A percentile compares a stretch with the other conserved stretches of the same genome.
Conservation (phyloP, 2,888 invertebrate genomes). For the Epirrhoe tristata region DNA sequence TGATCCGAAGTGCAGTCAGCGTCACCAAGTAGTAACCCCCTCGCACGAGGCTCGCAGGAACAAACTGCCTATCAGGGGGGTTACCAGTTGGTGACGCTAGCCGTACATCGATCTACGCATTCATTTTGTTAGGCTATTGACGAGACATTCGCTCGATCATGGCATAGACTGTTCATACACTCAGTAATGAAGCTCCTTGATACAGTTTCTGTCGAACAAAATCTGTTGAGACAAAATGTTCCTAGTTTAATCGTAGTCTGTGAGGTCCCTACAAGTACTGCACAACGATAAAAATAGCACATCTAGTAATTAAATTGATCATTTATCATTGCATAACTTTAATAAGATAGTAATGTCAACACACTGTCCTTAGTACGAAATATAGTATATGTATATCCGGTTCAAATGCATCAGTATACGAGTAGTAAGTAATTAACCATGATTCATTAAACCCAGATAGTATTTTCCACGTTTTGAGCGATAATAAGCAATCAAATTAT, state of each 20-base stretch:
- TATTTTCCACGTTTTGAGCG: constrained; percentile 13
- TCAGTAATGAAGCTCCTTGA: too few relatives aligned
- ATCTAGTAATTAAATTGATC: not conserved
- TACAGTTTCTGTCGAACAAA: too few relatives aligned
- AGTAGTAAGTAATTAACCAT: constrained; percentile 1
- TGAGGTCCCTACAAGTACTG: not conserved
- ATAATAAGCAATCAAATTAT: not conserved
- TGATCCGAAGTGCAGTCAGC: not conserved
- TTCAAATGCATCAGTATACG: constrained; percentile 5
- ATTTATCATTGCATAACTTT: not conserved
- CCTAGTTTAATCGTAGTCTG: too few relatives aligned
- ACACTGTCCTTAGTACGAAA: not conserved
- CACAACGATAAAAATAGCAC: not conserved
- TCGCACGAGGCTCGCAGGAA: too few relatives aligned
- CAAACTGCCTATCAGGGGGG: too few relatives aligned
- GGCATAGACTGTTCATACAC: too few relatives aligned
- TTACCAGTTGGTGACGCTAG: too few relatives aligned
- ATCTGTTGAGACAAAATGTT: too few relatives aligned
- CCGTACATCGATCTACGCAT: not conserved
- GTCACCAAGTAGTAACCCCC: too few relatives aligned
- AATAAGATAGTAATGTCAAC: not conserved
- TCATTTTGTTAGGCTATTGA: not conserved
- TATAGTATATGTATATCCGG: constrained; percentile 13
- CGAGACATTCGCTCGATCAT: not conserved
- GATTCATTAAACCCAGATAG: constrained; percentile 10